Percentiles rank a stretch among this genome's conserved stretches.
phyloP scores from a whole-genome alignment of 2,113 vertebrate genomes.

The Crotophaga sulcirostris region DNA sequence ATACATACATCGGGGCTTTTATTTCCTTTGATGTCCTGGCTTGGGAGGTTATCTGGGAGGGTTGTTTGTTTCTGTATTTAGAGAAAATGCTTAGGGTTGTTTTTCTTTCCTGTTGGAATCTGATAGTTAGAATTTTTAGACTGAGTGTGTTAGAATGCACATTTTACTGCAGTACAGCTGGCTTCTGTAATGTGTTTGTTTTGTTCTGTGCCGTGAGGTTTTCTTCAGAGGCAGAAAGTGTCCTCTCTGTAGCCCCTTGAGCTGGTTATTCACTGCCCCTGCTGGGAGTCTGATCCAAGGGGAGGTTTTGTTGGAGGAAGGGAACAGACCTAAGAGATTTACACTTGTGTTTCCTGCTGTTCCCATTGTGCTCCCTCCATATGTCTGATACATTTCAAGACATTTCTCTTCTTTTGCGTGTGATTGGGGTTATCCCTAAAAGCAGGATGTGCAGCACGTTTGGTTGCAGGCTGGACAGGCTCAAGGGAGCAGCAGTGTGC shows the following conservation, averaged over 20 bases:
- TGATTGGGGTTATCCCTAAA: background rate
- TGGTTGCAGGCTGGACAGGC: background rate
- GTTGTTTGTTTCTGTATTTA: background rate
- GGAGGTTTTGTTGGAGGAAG: background rate
- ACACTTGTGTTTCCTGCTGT: background rate
- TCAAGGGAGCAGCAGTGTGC: rapidly evolving
- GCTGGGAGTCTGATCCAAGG: background rate
- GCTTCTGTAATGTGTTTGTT: background rate
- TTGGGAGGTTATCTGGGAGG: background rate
- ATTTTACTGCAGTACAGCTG: background rate
- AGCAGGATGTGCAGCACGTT: rapidly evolving
- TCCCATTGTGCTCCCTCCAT: background rate
- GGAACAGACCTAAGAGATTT: background rate
- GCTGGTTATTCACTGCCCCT: background rate
- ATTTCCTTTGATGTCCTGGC: background rate
- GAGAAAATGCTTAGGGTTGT: background rate
- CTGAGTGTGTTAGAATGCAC: background rate
- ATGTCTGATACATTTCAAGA: background rate
- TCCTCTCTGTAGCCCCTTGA: background rate
- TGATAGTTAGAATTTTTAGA: background rate
- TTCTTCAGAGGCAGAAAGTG: background rate
- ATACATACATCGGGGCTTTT: background rate
- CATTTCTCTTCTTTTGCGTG: background rate
- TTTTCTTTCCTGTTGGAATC: background rate
- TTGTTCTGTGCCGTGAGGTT: rapidly evolving